Base-by-base conservation (phyloP, 2,888 invertebrate species). In the Drosophila paramelanica region DNA sequence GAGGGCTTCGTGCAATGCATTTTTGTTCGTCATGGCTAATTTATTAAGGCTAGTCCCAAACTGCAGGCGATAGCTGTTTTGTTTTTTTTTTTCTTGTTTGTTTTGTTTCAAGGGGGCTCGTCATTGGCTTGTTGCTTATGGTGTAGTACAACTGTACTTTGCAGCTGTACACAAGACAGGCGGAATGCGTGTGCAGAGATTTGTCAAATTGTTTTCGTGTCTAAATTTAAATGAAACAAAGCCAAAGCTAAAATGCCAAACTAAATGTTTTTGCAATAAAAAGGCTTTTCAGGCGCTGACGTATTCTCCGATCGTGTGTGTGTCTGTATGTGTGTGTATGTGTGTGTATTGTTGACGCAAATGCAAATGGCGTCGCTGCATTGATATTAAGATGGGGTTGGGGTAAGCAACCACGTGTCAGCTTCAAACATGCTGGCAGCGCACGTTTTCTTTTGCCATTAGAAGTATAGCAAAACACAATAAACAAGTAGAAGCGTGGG, bases 301-400 rank as follows among this genome's bases (percentile, higher is more conserved):
- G 85, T 79, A 75, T 53, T 73, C 56, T 55, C 23, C 53, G 43
- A 36, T 20, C 47, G 8, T 42, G 11, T 23, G 57, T 39, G 7
- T 33, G n/a, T 53, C n/a, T 52, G 42, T 49, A 25, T 13, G n/a
- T 49, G 20, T 38, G 14, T 41, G 14, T 13, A 13, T 49, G 20
- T 38, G 14, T 41, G 14, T 45, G 5, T 67, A 55, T 72, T 67
- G 67, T 73, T 71, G 80, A 88, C 89, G 86, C 69, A 89, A 81
- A 73, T 88, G 65, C 83, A 89, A 84, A 77, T 88, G 80, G 73
- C 75, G 67, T 77, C 76, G 70, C 58, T 89, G 88, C 81, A 87
- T 55, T 65, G 25, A 36, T 4, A 61, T 25, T 25, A 31, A 73
- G 17, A 42, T 10, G 1, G 13, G 47, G 49, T 0, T 17, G 42